Evolutionary conservation across 2,888 invertebrate species (phyloP).

Genomic region (Noctua fimbriata): DNA sequence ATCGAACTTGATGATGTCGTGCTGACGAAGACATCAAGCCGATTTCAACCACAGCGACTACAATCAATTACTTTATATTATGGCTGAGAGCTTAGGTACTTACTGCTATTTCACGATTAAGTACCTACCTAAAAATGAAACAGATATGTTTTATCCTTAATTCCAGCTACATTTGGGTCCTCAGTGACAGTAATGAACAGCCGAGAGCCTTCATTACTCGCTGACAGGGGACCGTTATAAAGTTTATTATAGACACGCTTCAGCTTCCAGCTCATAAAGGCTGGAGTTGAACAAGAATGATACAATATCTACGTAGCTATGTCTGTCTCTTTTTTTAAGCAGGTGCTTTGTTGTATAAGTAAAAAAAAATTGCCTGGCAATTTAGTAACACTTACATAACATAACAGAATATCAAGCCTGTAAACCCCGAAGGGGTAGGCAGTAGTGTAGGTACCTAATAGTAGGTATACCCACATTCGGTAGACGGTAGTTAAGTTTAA

Average conservation of each 20-base stretch:
- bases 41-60: too few species aligned
- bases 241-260: slow-evolving; percentile 39
- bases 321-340: neutral
- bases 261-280: neutral
- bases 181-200: slow-evolving; percentile 26
- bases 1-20: too few species aligned
- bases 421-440: neutral
- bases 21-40: too few species aligned
- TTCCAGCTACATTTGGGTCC: slow-evolving; percentile 21
- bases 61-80: too few species aligned
- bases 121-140: neutral
- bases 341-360: neutral
- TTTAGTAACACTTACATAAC: neutral
- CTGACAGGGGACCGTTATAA: slow-evolving; percentile 32
- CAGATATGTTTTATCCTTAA: neutral
- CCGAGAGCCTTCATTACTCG: slow-evolving; percentile 32
- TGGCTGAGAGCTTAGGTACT: too few species aligned
- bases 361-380: neutral
- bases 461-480: neutral
- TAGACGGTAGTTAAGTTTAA: neutral
- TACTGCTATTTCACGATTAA: too few species aligned
- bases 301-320: neutral
- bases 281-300: slow-evolving; percentile 8
- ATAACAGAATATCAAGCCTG: neutral
- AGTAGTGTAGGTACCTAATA: too few species aligned